phyloP scores from a whole-genome alignment of 2,797 vertebrate species.

The Galagoides demidoff region DNA sequence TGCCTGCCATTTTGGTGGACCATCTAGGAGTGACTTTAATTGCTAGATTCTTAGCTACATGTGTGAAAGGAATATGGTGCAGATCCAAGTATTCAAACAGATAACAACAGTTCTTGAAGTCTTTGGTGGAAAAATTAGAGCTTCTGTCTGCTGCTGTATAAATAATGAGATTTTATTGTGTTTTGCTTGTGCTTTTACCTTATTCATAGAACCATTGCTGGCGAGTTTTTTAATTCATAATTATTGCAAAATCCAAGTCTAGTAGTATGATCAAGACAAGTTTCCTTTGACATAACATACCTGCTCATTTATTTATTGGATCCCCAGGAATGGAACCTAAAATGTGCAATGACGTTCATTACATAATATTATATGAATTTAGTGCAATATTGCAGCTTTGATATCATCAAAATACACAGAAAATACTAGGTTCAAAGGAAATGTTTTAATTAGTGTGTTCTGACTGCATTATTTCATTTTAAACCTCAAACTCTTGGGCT shows the following conservation, averaged over 20 bases:
- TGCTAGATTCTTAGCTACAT: slow-evolving; percentile 12
- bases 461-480: slow-evolving; percentile 33
- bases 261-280: slow-evolving; percentile 28
- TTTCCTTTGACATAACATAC: slow-evolving; percentile 26
- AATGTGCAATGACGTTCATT: background rate
- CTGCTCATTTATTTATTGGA: slow-evolving; percentile 11
- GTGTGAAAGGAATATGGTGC: background rate
- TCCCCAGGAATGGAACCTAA: slow-evolving; percentile 43
- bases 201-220: background rate
- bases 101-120: background rate
- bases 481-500: background rate
- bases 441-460: slow-evolving; percentile 29
- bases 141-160: background rate
- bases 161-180: background rate
- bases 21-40: background rate
- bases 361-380: slow-evolving; percentile 19
- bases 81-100: background rate
- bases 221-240: slow-evolving; percentile 44
- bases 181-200: background rate
- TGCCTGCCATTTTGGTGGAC: background rate
- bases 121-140: background rate
- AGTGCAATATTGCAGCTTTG: slow-evolving; percentile 43
- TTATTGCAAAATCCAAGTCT: slow-evolving; percentile 5
- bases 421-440: slow-evolving; percentile 13
- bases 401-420: slow-evolving; percentile 28